These are phyloP conservation scores for Etheostoma nigrum DNA, from an alignment of 2,797 vertebrate genomes.

Conservation along the genomic window DNA sequence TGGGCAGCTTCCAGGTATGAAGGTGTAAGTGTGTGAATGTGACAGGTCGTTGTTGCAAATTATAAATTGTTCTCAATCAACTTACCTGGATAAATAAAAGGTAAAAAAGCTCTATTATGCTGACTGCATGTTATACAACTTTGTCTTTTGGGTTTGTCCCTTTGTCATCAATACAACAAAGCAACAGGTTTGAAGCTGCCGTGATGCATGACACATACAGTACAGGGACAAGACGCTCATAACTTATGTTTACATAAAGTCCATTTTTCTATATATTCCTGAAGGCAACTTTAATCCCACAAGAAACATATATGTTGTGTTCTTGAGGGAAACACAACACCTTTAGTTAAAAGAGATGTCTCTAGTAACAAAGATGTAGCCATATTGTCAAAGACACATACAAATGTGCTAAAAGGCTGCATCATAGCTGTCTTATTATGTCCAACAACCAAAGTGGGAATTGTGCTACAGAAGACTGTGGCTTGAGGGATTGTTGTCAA, in stretches of 20 bases:
- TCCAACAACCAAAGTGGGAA: constrained; percentile 21
- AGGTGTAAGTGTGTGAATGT: too few relatives aligned
- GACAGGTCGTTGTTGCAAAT: too few relatives aligned
- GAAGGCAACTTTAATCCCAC: not conserved
- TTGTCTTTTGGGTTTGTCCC: constrained; percentile 31
- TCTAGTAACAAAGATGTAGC: not conserved
- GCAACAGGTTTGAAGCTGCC: constrained; percentile 2
- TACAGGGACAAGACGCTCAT: not conserved
- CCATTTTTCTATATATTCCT: not conserved
- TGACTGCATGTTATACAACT: constrained; percentile 27
- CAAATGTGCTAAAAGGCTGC: not conserved
- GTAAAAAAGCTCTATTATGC: not conserved
- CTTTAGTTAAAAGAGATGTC: not conserved
- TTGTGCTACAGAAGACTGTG: constrained; percentile 26
- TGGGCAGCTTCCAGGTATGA: too few relatives aligned
- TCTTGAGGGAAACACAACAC: not conserved
- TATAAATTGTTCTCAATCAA: too few relatives aligned
- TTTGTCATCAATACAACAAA: constrained; percentile 26
- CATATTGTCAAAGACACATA: not conserved
- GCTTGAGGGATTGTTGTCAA: constrained; percentile 50
- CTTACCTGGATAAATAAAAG: too few relatives aligned
- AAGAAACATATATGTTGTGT: not conserved
- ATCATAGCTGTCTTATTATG: constrained; percentile 5
- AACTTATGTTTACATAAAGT: not conserved
- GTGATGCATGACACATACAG: not conserved